phyloP scores from a whole-genome alignment of 2,113 vertebrate genomes.

The Hemiscyllium ocellatum region DNA sequence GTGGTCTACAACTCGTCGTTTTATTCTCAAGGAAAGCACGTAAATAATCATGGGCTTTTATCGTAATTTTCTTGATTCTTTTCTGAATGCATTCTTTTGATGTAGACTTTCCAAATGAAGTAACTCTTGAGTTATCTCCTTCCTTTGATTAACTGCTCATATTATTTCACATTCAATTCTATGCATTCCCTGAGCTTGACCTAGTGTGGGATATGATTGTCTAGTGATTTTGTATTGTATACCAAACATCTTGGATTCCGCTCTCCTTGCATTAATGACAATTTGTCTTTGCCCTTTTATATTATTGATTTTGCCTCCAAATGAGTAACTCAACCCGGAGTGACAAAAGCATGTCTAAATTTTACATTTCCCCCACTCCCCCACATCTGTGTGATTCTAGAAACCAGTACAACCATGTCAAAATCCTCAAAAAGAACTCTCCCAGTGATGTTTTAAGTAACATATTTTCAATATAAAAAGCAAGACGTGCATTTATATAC shows the following conservation, averaged over 20 bases:
- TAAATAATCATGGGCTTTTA: slow-evolving; percentile 48
- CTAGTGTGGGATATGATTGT: background rate
- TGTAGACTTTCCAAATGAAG: background rate
- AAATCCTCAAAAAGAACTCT: background rate
- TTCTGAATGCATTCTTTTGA: background rate
- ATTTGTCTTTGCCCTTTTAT: background rate
- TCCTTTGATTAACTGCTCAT: too few species aligned
- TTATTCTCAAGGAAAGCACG: slow-evolving; percentile 79
- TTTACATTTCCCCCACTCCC: background rate
- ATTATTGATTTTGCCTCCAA: background rate
- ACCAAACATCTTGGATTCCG: background rate
- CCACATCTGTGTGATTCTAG: background rate
- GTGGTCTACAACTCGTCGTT: slow-evolving; percentile 96
- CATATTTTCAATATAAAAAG: background rate
- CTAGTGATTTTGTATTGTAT: background rate
- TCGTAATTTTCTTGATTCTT: background rate
- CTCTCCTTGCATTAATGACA: too few species aligned
- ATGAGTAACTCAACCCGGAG: background rate
- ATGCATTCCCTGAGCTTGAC: background rate
- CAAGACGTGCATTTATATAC: background rate
- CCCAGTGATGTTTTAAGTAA: background rate
- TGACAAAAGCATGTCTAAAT: background rate
- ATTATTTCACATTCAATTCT: background rate
- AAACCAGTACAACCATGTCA: background rate
- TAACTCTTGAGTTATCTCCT: too few species aligned